Conservation (phyloP, 1,140 invertebrate species). For the Aphelenchoides avenae region DNA sequence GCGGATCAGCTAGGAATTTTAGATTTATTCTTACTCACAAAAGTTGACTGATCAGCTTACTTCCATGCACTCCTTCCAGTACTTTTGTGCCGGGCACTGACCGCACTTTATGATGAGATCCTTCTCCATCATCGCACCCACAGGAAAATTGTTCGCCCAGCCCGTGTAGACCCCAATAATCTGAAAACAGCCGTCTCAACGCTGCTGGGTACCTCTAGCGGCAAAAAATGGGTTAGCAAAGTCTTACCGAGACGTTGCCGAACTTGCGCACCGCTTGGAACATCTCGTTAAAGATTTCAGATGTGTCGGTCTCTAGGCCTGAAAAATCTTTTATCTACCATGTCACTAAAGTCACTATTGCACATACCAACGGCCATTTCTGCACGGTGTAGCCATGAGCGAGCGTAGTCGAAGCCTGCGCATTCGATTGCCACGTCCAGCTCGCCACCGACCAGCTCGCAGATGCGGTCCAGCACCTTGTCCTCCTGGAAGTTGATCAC, state of each 20-base stretch:
- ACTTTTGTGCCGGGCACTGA: neutral
- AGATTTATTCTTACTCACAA: too few species aligned
- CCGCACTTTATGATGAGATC: neutral
- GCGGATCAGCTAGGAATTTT: conserved; percentile 4
- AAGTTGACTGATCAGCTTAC: too few species aligned
- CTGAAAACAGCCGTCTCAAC: too few species aligned
- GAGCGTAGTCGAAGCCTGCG: conserved; percentile 29
- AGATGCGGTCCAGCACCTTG: conserved; percentile 1
- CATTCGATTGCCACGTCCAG: conserved; percentile 34
- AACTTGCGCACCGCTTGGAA: conserved; percentile 11
- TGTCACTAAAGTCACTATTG: conserved; percentile 1
- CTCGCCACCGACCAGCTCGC: conserved; percentile 7
- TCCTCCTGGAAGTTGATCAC: conserved; percentile 30
- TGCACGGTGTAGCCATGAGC: conserved; percentile 20
- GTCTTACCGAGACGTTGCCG: conserved; percentile 9
- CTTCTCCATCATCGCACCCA: conserved; percentile 19
- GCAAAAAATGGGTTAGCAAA: too few species aligned
- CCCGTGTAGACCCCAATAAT: conserved; percentile 21
- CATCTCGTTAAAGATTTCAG: conserved; percentile 30
- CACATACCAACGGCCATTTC: conserved; percentile 20
- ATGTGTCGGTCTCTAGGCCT: conserved; percentile 28
- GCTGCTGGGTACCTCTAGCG: too few species aligned
- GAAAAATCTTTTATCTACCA: too few species aligned
- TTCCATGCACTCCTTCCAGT: neutral
- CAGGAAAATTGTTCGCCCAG: conserved; percentile 19